A percentile compares a stretch with the other conserved stretches of the same genome.
Conservation (phyloP, 92 coral and sea anemone species). For the Metridium senile region DNA sequence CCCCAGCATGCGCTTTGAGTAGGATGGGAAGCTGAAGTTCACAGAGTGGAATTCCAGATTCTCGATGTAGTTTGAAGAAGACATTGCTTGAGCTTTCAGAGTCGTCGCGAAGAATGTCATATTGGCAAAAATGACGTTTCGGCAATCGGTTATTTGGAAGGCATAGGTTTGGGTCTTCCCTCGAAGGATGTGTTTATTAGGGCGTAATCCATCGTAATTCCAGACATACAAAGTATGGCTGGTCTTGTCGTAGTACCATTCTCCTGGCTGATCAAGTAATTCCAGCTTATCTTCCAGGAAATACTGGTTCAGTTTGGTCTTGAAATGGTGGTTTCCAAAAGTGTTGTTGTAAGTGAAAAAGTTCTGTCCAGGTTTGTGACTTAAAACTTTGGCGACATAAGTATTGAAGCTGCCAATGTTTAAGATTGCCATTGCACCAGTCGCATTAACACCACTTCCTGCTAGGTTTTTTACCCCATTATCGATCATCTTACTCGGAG, state of each 20-base stretch:
- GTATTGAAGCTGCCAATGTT: constrained; percentile 81
- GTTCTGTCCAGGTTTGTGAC: constrained; percentile 45
- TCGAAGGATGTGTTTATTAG: constrained; percentile 8
- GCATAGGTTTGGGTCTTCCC: constrained; percentile 72
- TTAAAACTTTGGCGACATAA: constrained; percentile 57
- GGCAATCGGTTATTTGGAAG: constrained; percentile 56
- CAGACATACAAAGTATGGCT: constrained; percentile 51
- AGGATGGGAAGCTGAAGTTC: constrained; percentile 68
- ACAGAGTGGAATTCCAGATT: constrained; percentile 52
- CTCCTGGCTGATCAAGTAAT: constrained; percentile 58
- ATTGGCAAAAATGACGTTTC: constrained; percentile 48
- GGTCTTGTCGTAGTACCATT: constrained; percentile 47
- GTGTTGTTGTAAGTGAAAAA: constrained; percentile 49
- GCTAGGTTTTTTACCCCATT: constrained; percentile 63
- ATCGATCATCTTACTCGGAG: constrained; percentile 60
- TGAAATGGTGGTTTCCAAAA: constrained; percentile 45
- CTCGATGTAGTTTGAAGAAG: constrained; percentile 39
- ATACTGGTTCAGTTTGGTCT: constrained; percentile 51
- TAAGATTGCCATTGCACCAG: constrained; percentile 76
- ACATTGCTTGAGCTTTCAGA: constrained; percentile 35
- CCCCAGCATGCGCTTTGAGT: constrained; percentile 75
- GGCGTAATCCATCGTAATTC: constrained; percentile 50
- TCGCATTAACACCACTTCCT: constrained; percentile 66
- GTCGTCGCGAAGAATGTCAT: constrained; percentile 73
- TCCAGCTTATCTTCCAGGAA: constrained; percentile 62